Conservation (phyloP, 1,140 invertebrate genomes). For the Xylocopa sonorina region DNA sequence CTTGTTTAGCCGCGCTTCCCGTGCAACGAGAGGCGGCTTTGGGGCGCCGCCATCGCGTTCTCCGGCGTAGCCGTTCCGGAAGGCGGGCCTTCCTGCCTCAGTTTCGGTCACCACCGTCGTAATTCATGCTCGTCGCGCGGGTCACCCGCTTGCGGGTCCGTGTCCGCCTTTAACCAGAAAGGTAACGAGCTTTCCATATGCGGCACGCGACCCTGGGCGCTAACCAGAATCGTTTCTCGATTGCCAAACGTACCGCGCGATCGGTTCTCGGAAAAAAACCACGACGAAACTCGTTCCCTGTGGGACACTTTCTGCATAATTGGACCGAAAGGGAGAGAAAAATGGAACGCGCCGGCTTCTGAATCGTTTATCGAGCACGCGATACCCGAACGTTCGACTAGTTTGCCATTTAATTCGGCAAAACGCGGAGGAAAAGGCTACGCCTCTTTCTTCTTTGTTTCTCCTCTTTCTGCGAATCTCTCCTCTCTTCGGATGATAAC, state of each 20-base stretch:
- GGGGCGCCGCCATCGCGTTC: too few species aligned
- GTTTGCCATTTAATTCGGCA: conserved; percentile 15
- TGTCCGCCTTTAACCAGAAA: too few species aligned
- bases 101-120: background rate
- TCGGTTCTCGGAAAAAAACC: background rate
- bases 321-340: background rate
- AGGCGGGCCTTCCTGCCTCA: background rate
- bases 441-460: background rate
- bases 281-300: background rate
- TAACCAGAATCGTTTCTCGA: background rate
- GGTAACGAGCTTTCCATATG: background rate
- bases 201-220: background rate
- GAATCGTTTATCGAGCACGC: conserved; percentile 12
- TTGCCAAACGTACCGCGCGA: background rate
- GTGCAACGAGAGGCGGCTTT: background rate
- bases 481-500: conserved; percentile 20
- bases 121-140: background rate
- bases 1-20: conserved; percentile 5
- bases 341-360: too few species aligned
- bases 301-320: background rate
- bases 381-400: conserved; percentile 1
- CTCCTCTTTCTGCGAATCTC: too few species aligned
- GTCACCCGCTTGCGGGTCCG: background rate
- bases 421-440: conserved; percentile 11
- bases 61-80: background rate